Evolutionary conservation across 1,140 invertebrate species (phyloP).

Genomic region (Zaprionus africanus): DNA sequence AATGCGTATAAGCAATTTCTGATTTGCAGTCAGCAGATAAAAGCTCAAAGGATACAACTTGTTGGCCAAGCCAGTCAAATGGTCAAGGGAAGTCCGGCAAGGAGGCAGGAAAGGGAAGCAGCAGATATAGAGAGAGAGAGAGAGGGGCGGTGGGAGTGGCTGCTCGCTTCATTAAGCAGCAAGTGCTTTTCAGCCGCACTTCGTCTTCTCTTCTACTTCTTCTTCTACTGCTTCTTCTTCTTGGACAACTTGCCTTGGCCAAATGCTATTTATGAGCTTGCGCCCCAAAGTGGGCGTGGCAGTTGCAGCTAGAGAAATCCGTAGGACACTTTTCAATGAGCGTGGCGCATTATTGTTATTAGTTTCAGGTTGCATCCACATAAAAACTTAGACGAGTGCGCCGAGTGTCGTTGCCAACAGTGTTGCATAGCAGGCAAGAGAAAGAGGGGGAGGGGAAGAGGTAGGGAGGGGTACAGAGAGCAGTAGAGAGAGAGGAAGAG

Average conservation of each 20-base stretch:
- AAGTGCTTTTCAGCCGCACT: slow-evolving; percentile 43
- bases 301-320: slow-evolving; percentile 2
- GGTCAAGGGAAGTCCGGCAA: slow-evolving; percentile 29
- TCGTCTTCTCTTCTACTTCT: slow-evolving; percentile 36
- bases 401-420: slow-evolving; percentile 45
- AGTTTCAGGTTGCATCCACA: slow-evolving; percentile 67
- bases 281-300: not conserved
- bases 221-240: slow-evolving; percentile 16
- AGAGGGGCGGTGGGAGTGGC: slow-evolving; percentile 7
- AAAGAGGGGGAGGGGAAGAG: not conserved
- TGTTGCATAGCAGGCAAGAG: slow-evolving; percentile 56
- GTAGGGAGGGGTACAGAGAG: slow-evolving; percentile 1
- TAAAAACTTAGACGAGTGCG: slow-evolving; percentile 66
- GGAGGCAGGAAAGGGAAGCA: not conserved
- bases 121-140: not conserved
- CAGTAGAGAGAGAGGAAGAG: not conserved
- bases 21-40: slow-evolving; percentile 47
- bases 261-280: slow-evolving; percentile 71
- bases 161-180: slow-evolving; percentile 68
- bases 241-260: slow-evolving; percentile 10
- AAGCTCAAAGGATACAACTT: slow-evolving; percentile 52
- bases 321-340: slow-evolving; percentile 60
- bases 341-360: slow-evolving; percentile 77
- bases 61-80: slow-evolving; percentile 30
- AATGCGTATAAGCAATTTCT: slow-evolving; percentile 43